Evolutionary conservation across 1,140 invertebrate genomes (phyloP).

Genomic region (Lysiphlebus fabarum): DNA sequence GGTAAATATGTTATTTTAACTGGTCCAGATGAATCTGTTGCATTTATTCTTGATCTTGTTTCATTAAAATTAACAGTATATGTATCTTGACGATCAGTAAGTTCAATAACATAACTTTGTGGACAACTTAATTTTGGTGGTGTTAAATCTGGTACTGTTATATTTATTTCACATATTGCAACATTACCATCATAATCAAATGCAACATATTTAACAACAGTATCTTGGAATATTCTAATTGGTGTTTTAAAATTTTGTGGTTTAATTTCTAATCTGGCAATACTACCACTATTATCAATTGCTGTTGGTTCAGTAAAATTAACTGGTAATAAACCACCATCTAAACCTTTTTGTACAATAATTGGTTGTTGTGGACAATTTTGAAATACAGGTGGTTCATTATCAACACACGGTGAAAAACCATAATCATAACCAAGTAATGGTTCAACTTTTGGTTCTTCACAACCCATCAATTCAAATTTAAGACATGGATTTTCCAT

Average conservation of each 20-base stretch:
- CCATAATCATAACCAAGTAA: constrained; percentile 90
- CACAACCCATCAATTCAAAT: constrained; percentile 94
- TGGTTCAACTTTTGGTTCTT: constrained; percentile 74
- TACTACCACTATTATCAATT: constrained; percentile 89
- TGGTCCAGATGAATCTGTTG: constrained; percentile 85
- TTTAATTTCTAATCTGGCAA: constrained; percentile 86
- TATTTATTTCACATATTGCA: constrained; percentile 94
- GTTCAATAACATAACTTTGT: constrained; percentile 91
- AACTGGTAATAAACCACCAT: constrained; percentile 82
- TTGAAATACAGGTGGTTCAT: constrained; percentile 93
- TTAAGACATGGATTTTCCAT: constrained; percentile 95
- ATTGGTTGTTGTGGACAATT: constrained; percentile 93
- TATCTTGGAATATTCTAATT: constrained; percentile 83
- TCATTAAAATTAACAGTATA: constrained; percentile 92
- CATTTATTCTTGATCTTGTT: constrained; percentile 79
- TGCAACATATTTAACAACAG: constrained; percentile 90
- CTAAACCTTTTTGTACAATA: constrained; percentile 80
- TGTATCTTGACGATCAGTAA: constrained; percentile 84
- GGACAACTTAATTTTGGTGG: constrained; percentile 92
- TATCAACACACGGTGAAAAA: constrained; percentile 92
- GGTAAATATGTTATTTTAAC: constrained; percentile 81
- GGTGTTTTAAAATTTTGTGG: constrained; percentile 89
- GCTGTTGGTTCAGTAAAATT: constrained; percentile 92
- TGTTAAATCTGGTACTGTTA: constrained; percentile 90
- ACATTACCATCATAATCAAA: constrained; percentile 97